A percentile compares a stretch with the other conserved stretches of the same genome.
Evolutionary conservation across 2,797 vertebrate species (phyloP).

Genomic region (Amblyopsis hoosieri): DNA sequence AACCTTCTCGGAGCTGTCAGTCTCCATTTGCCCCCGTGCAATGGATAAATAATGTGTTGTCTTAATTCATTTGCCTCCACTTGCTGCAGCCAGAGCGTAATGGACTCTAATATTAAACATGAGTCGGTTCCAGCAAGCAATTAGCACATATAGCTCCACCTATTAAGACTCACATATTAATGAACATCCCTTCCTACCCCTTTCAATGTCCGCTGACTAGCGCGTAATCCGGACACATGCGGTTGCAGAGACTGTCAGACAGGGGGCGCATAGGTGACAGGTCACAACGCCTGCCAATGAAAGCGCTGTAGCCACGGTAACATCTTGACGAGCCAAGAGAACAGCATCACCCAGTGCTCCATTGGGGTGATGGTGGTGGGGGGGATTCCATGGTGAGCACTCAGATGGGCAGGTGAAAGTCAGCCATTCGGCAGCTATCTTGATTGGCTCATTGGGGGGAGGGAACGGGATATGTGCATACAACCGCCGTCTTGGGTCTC

Average conservation of each 20-base stretch:
- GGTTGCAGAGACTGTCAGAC: conserved; percentile 25
- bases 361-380: neutral
- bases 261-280: conserved; percentile 47
- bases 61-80: conserved; percentile 71
- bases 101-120: conserved; percentile 74
- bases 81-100: conserved; percentile 67
- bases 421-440: no score
- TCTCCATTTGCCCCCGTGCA: conserved; percentile 63
- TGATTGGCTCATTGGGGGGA: no score
- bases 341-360: conserved; percentile 11
- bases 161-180: conserved; percentile 77
- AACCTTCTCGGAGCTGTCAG: conserved; percentile 65
- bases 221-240: conserved; percentile 6
- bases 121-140: conserved; percentile 66
- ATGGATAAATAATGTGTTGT: conserved; percentile 71
- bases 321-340: conserved; percentile 34
- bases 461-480: no score
- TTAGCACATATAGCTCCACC: conserved; percentile 69
- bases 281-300: conserved; percentile 50
- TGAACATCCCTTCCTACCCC: conserved; percentile 9
- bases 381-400: conserved; percentile 52
- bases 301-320: conserved; percentile 36
- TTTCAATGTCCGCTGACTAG: conserved; percentile 35
- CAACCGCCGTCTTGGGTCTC: conserved; percentile 44
- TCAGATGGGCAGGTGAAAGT: conserved; percentile 37